A percentile compares a stretch with the other conserved stretches of the same genome.
phyloP scores from a whole-genome alignment of 1,140 invertebrate genomes.

The Globodera ellingtonae region DNA sequence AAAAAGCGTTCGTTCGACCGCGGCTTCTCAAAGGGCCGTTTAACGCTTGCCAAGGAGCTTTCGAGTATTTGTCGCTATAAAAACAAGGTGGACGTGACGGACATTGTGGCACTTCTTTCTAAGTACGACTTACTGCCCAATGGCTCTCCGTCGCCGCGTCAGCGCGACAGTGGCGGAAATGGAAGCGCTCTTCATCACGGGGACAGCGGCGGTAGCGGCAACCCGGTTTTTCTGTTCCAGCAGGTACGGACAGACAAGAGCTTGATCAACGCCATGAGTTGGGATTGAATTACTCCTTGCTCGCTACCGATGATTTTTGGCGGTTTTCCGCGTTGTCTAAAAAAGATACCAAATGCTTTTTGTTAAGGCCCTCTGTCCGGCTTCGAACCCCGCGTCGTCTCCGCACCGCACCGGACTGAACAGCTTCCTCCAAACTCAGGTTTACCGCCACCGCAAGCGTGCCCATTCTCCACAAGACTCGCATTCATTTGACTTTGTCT shows the following conservation, averaged over 20 bases:
- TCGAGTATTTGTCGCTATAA: slow-evolving; percentile 43
- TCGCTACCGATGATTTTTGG: background rate
- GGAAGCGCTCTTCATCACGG: background rate
- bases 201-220: slow-evolving; percentile 7
- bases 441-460: slow-evolving; percentile 58
- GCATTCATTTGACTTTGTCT: slow-evolving; percentile 28
- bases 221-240: slow-evolving; percentile 51
- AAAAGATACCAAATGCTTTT: slow-evolving; percentile 11
- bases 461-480: slow-evolving; percentile 47
- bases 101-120: slow-evolving; percentile 42
- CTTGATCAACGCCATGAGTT: background rate
- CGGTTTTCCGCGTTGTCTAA: background rate
- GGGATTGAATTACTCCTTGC: background rate
- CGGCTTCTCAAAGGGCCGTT: slow-evolving; percentile 48
- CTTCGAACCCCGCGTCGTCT: slow-evolving; percentile 29
- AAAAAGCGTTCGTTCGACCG: slow-evolving; percentile 57
- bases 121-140: slow-evolving; percentile 35
- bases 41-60: slow-evolving; percentile 52
- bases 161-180: slow-evolving; percentile 24
- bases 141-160: slow-evolving; percentile 26
- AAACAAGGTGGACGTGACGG: slow-evolving; percentile 46
- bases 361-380: slow-evolving; percentile 46
- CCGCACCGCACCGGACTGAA: slow-evolving; percentile 49
- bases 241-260: slow-evolving; percentile 44
- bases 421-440: slow-evolving; percentile 49